Conservation (phyloP, 2,888 invertebrate species). For the Amblyteles armatorius region DNA sequence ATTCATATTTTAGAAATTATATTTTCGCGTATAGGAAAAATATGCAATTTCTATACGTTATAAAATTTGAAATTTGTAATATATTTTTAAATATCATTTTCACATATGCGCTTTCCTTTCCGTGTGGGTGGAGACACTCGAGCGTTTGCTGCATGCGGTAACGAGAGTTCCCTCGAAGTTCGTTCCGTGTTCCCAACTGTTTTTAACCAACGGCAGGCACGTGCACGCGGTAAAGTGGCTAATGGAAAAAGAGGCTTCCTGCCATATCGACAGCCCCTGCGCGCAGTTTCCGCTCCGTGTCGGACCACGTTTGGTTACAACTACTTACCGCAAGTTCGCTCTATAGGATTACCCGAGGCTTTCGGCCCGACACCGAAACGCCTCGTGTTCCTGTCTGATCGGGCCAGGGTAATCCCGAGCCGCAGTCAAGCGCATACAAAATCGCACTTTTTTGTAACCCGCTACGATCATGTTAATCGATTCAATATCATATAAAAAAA, state of each 20-base stretch:
- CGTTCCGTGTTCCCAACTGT: slow-evolving; percentile 5
- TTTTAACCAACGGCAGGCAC: slow-evolving; percentile 17
- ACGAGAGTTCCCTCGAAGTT: background rate
- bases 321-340: slow-evolving; percentile 57
- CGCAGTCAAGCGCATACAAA: no score
- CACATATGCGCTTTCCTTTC: no score
- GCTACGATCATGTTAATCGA: no score
- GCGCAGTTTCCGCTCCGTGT: slow-evolving; percentile 53
- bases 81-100: no score
- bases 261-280: slow-evolving; percentile 63
- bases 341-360: slow-evolving; percentile 48
- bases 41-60: no score
- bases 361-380: background rate
- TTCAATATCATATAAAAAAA: background rate
- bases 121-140: no score
- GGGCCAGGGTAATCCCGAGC: slow-evolving; percentile 10
- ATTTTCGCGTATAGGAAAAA: no score
- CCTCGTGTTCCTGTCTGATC: slow-evolving; percentile 39
- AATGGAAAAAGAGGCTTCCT: slow-evolving; percentile 33
- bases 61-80: no score
- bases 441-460: background rate
- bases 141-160: background rate
- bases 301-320: slow-evolving; percentile 58
- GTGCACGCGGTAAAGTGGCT: slow-evolving; percentile 58
- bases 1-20: no score